Evolutionary conservation across 2,113 vertebrate species (phyloP).

Genomic region (Lepisosteus osseus): DNA sequence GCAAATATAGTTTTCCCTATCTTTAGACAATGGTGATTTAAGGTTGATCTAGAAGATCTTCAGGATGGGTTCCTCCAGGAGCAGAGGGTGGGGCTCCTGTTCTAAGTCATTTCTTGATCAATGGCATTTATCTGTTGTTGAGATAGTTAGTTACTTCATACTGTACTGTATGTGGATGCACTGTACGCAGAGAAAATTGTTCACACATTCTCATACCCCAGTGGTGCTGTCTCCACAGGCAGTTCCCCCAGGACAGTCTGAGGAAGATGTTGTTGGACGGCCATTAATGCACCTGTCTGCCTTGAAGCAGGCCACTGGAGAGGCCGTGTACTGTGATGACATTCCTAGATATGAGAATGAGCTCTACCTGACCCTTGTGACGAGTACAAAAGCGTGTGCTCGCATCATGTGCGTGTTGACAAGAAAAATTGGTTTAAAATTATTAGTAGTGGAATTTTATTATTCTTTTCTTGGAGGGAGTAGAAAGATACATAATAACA

Average conservation of each 20-base stretch:
- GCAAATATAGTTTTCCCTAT: no score
- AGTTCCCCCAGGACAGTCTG: constrained; percentile 72
- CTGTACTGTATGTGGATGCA: not conserved
- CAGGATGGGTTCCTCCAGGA: no score
- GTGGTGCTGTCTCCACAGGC: constrained; percentile 57
- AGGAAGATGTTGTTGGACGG: constrained; percentile 79
- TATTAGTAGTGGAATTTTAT: no score
- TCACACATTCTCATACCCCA: not conserved
- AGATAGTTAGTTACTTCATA: not conserved
- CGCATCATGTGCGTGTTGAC: constrained; percentile 70
- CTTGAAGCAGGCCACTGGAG: constrained; percentile 84
- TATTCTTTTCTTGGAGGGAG: no score
- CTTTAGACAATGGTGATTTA: no score
- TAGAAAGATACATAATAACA: no score
- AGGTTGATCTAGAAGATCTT: no score
- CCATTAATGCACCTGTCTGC: constrained; percentile 86
- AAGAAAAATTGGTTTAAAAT: no score
- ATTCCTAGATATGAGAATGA: constrained; percentile 84
- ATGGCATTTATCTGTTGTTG: no score
- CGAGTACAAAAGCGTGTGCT: constrained; percentile 84
- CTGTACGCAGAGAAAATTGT: not conserved
- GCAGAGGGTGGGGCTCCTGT: no score
- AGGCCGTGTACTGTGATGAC: constrained; percentile 91
- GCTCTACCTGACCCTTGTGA: constrained; percentile 79
- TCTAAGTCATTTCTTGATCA: no score